Base-by-base conservation (phyloP, 2,113 vertebrate genomes). In the Phocoena phocoena region DNA sequence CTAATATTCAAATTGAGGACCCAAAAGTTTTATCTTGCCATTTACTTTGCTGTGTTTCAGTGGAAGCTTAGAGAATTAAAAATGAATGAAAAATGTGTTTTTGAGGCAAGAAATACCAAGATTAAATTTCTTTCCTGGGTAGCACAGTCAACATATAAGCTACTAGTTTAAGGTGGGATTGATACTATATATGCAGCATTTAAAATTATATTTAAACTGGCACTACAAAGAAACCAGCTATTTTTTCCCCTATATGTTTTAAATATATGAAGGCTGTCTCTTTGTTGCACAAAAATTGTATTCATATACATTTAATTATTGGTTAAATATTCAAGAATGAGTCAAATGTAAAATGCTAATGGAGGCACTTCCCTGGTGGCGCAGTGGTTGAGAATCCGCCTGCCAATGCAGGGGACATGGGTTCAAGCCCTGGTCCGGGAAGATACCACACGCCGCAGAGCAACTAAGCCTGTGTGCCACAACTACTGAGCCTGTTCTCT, bases 1-100 rank as follows among this genome's bases (percentile, higher is more conserved):
- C 60, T 88, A 76, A 95, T 81, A 84, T 25, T 79, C 12, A 68
- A 80, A 94, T 18, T 62, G 20, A 79, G 14, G 88, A 84, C 14
- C 26, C 83, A 88, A 77, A 94, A 41, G 26, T 9, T 73, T 20
- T 77, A 38, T 10, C 13, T 65, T 47, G 70, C 12, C n/a, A 50
- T 90, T 81, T 92, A 71, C 36, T 92, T 41, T 73, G 81, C 86
- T 81, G 41, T 89, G 67, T 88, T 95, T 91, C 91, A 92, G 41
- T 20, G 8, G 31, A 71, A 92, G 50, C 53, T 71, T 60, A 58
- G 88, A 93, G 74, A 55, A 65, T 71, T 13, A 71, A 58, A 83
- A 82, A 82, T 25, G 5, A 28, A 60, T 38, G 53, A 38, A 79
- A 67, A 95, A 90, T 17, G 2, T 58, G 71, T n/a, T 82, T 86